Conservation (phyloP, 2,888 invertebrate species). For the Stegana nigrithorax region DNA sequence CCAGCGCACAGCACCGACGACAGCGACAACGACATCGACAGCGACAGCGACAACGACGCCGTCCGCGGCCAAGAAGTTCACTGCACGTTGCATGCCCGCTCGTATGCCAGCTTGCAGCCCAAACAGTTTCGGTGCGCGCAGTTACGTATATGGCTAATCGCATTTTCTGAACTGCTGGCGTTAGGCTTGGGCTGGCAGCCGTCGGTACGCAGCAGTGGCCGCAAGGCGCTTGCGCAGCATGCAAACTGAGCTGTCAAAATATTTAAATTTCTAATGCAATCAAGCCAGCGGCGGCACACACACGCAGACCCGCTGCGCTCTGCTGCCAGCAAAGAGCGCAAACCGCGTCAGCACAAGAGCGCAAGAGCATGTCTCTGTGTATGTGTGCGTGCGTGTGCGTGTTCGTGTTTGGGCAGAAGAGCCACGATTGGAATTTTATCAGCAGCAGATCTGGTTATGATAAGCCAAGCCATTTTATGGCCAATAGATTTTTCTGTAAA, state of each 20-base stretch:
- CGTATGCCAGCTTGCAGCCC: slow-evolving; percentile 6
- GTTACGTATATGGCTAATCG: slow-evolving; percentile 28
- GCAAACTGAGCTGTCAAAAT: slow-evolving; percentile 51
- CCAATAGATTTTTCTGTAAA: slow-evolving; percentile 4
- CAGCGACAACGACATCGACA: background rate
- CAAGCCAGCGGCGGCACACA: slow-evolving; percentile 10
- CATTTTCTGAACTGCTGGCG: slow-evolving; percentile 23
- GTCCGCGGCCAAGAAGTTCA: no score
- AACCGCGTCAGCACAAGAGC: no score
- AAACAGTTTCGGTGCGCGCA: background rate
- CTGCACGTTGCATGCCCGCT: no score
- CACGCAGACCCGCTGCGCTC: background rate
- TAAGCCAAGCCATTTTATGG: slow-evolving; percentile 9
- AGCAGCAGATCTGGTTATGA: slow-evolving; percentile 8
- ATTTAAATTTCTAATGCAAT: slow-evolving; percentile 60
- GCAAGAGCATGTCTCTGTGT: no score
- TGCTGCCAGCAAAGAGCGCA: background rate
- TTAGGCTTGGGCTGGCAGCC: background rate
- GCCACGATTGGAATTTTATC: slow-evolving; percentile 12
- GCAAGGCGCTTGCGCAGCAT: slow-evolving; percentile 38
- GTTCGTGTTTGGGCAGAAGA: background rate
- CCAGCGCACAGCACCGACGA: background rate
- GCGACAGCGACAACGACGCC: no score
- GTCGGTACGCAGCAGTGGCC: slow-evolving; percentile 42
- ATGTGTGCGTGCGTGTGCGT: no score